A percentile compares a stretch with the other conserved stretches of the same genome.
Evolutionary conservation across 2,888 invertebrate species (phyloP).

Genomic region (Lasioglossum lativentre): DNA sequence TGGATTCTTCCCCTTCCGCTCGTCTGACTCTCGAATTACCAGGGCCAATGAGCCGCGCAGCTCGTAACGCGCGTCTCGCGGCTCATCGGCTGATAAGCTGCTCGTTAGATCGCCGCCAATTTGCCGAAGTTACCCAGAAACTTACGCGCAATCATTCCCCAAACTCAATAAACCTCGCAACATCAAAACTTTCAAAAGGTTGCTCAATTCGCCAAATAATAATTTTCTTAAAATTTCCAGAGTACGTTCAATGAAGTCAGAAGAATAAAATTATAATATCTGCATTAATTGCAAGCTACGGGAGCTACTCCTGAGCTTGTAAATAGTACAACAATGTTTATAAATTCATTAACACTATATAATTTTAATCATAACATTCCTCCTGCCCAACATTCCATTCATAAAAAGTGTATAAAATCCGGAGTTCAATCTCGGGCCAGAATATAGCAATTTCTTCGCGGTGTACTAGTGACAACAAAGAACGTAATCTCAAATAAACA

Average conservation of each 20-base stretch:
- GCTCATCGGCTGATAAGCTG: constrained; percentile 46
- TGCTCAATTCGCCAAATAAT: not conserved
- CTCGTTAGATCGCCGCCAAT: constrained; percentile 58
- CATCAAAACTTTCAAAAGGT: not conserved
- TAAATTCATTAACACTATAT: no score
- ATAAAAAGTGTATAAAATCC: not conserved
- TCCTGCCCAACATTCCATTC: no score
- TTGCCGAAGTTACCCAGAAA: constrained; percentile 53
- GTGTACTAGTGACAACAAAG: no score
- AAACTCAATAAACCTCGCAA: constrained; percentile 12
- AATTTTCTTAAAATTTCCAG: not conserved
- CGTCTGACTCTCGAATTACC: constrained; percentile 75
- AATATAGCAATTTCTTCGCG: not conserved
- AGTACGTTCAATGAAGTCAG: no score
- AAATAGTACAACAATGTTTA: no score
- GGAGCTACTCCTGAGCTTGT: no score
- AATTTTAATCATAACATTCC: not conserved
- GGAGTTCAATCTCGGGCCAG: not conserved
- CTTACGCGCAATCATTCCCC: not conserved
- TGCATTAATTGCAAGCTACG: no score
- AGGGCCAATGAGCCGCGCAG: constrained; percentile 77
- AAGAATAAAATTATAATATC: no score
- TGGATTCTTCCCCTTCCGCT: constrained; percentile 33
- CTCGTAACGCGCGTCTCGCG: constrained; percentile 70
- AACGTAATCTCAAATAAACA: no score